Percentiles rank a stretch among this genome's conserved stretches.
phyloP scores from a whole-genome alignment of 2,113 vertebrate genomes.

The Trogon melanurus region DNA sequence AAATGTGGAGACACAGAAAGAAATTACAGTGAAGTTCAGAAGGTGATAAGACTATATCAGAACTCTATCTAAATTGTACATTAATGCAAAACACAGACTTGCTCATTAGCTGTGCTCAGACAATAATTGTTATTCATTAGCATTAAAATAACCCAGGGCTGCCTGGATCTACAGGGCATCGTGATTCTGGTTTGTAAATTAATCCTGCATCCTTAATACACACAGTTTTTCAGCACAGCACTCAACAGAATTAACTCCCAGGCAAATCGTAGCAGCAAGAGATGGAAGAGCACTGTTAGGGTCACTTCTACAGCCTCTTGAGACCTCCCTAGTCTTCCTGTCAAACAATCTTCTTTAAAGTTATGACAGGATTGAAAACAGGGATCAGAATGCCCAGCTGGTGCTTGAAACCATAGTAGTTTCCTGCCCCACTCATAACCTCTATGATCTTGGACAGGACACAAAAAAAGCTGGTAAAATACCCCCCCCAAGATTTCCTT shows the following conservation, averaged over 20 bases:
- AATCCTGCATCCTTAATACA: neutral
- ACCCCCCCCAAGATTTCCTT: neutral
- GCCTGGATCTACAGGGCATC: neutral
- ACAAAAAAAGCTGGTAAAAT: neutral
- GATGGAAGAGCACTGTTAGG: neutral
- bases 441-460: neutral
- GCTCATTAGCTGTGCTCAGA: neutral
- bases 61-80: neutral
- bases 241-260: neutral
- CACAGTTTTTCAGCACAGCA: neutral
- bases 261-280: neutral
- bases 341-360: neutral
- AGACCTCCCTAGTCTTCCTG: neutral
- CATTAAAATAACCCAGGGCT: neutral
- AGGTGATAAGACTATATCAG: neutral
- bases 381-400: neutral
- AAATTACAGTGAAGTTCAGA: neutral
- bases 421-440: neutral
- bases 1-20: neutral
- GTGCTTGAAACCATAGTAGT: neutral
- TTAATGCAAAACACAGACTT: neutral
- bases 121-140: neutral
- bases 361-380: neutral
- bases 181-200: neutral
- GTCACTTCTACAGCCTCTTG: neutral